phyloP scores from a whole-genome alignment of 2,888 invertebrate species.

The Temnothorax rugatulus region DNA sequence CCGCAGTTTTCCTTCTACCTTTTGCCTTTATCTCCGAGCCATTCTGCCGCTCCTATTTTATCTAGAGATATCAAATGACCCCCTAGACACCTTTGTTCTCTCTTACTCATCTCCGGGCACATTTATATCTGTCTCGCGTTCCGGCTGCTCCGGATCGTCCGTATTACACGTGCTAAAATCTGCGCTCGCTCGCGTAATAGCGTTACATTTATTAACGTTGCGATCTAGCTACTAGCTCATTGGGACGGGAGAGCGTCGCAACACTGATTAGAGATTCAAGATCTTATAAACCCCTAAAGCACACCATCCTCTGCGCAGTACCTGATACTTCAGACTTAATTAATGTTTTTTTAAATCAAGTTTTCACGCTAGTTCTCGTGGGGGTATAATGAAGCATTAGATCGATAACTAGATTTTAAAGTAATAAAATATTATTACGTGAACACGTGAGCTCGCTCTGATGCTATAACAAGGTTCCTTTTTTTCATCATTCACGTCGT shows the following conservation, averaged over 20 bases:
- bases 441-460: background rate
- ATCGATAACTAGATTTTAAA: background rate
- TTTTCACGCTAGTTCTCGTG: background rate
- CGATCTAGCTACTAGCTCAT: conserved; percentile 25
- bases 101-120: conserved; percentile 77
- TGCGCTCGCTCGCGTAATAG: conserved; percentile 38
- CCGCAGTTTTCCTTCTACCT: conserved; percentile 60
- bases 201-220: conserved; percentile 49
- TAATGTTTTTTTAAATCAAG: conserved; percentile 2
- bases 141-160: conserved; percentile 69
- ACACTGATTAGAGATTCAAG: conserved; percentile 47
- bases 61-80: conserved; percentile 81
- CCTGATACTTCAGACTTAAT: conserved; percentile 9
- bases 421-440: background rate
- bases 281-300: background rate
- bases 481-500: background rate
- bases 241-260: conserved; percentile 25
- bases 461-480: background rate
- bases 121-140: conserved; percentile 80
- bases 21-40: conserved; percentile 63
- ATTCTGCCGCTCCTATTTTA: conserved; percentile 74
- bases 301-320: background rate
- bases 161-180: conserved; percentile 53
- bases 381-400: background rate
- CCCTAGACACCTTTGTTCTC: conserved; percentile 78